These are phyloP conservation scores for Buathra laborator DNA, from an alignment of 2,888 invertebrate species.

Conservation along the genomic window DNA sequence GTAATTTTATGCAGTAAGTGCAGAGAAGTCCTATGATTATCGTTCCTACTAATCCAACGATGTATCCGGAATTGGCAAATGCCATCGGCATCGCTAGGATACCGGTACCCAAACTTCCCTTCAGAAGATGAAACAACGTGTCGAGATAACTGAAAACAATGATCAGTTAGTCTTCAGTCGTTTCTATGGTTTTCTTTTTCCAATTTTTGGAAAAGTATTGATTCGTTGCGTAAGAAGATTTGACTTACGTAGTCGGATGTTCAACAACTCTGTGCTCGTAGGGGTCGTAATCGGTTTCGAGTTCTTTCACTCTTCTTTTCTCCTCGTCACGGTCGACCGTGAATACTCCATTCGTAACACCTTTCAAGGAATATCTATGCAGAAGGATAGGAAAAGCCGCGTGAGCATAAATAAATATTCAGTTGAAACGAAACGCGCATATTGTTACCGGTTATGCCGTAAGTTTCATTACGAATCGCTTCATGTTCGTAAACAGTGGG, in stretches of 20 bases:
- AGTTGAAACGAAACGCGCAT: background rate
- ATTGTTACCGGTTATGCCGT: background rate
- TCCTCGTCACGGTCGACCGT: constrained; percentile 86
- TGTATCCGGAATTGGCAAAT: constrained; percentile 93
- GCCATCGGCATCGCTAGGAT: constrained; percentile 96
- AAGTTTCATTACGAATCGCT: too few relatives aligned
- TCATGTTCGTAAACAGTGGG: background rate
- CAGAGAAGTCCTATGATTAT: constrained; percentile 94
- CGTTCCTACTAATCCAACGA: constrained; percentile 93
- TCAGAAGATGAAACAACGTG: constrained; percentile 93
- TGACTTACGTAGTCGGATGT: constrained; percentile 91
- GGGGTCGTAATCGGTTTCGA: constrained; percentile 89
- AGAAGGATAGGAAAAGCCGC: constrained; percentile 1
- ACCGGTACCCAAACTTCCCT: constrained; percentile 96
- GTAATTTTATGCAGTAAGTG: constrained; percentile 96
- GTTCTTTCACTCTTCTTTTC: constrained; percentile 77
- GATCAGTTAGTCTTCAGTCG: background rate
- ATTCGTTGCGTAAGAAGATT: background rate
- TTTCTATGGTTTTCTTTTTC: too few relatives aligned
- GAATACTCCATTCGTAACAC: constrained; percentile 77
- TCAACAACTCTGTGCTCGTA: constrained; percentile 89
- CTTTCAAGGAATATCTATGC: constrained; percentile 74
- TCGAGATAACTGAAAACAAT: constrained; percentile 89
- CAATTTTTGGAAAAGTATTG: background rate
- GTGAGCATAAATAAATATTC: background rate